Evolutionary conservation across 2,797 vertebrate genomes (phyloP), one percentile per base, ranked within the genome.

Genomic region (Oreortyx pictus): DNA sequence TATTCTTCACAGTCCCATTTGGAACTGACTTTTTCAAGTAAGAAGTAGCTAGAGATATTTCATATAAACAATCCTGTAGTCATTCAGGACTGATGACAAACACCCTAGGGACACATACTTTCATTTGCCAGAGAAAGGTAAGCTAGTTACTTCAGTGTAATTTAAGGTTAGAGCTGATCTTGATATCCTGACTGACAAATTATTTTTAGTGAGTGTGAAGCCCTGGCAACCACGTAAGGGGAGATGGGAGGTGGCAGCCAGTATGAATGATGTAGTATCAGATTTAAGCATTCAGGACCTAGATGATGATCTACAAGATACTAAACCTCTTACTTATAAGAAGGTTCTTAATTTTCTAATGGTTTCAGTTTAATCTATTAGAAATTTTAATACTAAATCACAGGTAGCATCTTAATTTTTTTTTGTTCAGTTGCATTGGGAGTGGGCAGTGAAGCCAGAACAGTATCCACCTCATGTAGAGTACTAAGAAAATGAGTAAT

Each of bases 81-180:
- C 54, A 75, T 85, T 74, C 61, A 60, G 43, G 17, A 24, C 39
- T 83, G 43, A 41, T 68, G 75, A 72, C 27, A 89, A 87, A 85
- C 1, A 14, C 35, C 22, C 52, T 44, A 8, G 22, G 35, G 86
- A 68, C 83, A 65, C 29, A 65, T 7, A 56, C 11, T 52, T 66
- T 80, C 29, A 75, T 88, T 84, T 84, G 75, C 27, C 46, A 61
- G 43, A 43, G n/a, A 89, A 59, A 90, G 37, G 50, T 18, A 50
- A 76, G 23, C 82, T 88, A 71, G 64, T n/a, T 59, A 62, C 46
- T 86, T 87, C 66, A 86, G 74, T 82, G 41, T 24, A 89, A 24
- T 75, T 92, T 72, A 74, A 57, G 70, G 25, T 91, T 86, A 85
- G 80, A 89, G 47, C 22, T 68, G 18, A 92, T 92, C 82, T 81